Conservation (phyloP, 2,888 invertebrate species). For the Esperia sulphurella region DNA sequence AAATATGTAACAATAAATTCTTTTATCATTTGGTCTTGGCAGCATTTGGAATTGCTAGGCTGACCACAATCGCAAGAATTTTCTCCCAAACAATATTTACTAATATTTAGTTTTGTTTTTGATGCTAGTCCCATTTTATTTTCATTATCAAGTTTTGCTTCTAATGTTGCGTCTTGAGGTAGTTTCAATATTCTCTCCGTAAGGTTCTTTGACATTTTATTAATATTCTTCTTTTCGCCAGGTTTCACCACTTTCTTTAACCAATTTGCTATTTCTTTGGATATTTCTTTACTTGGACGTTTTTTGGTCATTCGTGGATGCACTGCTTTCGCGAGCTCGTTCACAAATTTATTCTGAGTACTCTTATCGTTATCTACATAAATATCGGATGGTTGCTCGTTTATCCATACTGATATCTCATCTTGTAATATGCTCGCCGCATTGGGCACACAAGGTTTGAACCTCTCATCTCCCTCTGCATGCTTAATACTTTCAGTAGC, state of each 20-base stretch:
- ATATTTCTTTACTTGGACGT: conserved; percentile 25
- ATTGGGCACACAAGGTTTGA: conserved; percentile 20
- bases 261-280: conserved; percentile 33
- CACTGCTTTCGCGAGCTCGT: conserved; percentile 35
- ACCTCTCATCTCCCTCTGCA: conserved; percentile 16
- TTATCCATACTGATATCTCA: conserved; percentile 48
- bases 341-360: conserved; percentile 20
- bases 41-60: neutral
- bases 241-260: conserved; percentile 29
- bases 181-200: conserved; percentile 30
- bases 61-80: neutral
- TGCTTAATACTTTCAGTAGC: conserved; percentile 27
- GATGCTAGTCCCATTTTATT: too few species aligned
- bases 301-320: conserved; percentile 28
- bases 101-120: neutral
- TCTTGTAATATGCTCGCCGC: conserved; percentile 40
- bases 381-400: conserved; percentile 38
- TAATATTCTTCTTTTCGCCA: conserved; percentile 26
- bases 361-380: conserved; percentile 23
- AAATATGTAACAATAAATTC: conserved; percentile 43
- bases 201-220: conserved; percentile 28
- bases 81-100: conserved; percentile 6
- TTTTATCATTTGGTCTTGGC: conserved; percentile 34
- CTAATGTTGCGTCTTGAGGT: conserved; percentile 34
- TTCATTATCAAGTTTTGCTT: neutral